A percentile compares a stretch with the other conserved stretches of the same genome.
These are phyloP conservation scores for Cyanocitta stelleri DNA, from an alignment of 2,113 vertebrate species.

Conservation along the genomic window DNA sequence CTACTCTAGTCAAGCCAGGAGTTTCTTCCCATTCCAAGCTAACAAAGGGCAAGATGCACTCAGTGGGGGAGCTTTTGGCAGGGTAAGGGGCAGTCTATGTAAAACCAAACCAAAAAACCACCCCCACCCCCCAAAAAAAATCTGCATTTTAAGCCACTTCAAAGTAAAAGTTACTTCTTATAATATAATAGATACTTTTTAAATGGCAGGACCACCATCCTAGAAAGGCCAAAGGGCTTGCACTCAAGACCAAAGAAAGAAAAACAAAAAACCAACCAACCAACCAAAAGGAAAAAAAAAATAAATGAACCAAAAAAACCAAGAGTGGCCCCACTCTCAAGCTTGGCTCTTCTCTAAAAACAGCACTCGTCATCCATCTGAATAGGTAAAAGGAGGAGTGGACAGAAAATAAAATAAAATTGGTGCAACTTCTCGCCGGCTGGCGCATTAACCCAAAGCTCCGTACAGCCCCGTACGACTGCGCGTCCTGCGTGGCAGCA, in stretches of 20 bases:
- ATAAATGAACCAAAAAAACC: neutral
- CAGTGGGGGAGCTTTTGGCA: neutral
- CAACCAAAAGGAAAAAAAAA: neutral
- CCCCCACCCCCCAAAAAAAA: neutral
- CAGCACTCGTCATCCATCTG: slow-evolving; percentile 61
- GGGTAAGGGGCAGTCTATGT: neutral
- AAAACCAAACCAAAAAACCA: slow-evolving; percentile 2
- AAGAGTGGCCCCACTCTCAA: slow-evolving; percentile 36
- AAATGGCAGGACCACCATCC: slow-evolving; percentile 75
- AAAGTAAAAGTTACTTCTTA: slow-evolving; percentile 65
- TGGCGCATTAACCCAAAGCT: slow-evolving; percentile 54
- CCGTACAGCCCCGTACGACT: slow-evolving; percentile 29
- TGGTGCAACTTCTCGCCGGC: slow-evolving; percentile 72
- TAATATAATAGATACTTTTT: slow-evolving; percentile 38
- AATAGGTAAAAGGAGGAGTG: slow-evolving; percentile 36
- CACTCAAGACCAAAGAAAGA: slow-evolving; percentile 23
- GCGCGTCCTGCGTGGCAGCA: slow-evolving; percentile 56
- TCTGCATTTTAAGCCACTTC: slow-evolving; percentile 61
- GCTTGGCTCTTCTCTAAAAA: slow-evolving; percentile 59
- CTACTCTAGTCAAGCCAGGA: slow-evolving; percentile 47
- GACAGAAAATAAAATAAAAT: slow-evolving; percentile 71
- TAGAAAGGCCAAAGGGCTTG: slow-evolving; percentile 59
- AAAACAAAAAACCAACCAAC: slow-evolving; percentile 13
- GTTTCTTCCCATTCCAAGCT: slow-evolving; percentile 11
- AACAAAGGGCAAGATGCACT: slow-evolving; percentile 35